A percentile compares a stretch with the other conserved stretches of the same genome.
Evolutionary conservation across 1,140 invertebrate genomes (phyloP).

Genomic region (Drosophila ercepeae): DNA sequence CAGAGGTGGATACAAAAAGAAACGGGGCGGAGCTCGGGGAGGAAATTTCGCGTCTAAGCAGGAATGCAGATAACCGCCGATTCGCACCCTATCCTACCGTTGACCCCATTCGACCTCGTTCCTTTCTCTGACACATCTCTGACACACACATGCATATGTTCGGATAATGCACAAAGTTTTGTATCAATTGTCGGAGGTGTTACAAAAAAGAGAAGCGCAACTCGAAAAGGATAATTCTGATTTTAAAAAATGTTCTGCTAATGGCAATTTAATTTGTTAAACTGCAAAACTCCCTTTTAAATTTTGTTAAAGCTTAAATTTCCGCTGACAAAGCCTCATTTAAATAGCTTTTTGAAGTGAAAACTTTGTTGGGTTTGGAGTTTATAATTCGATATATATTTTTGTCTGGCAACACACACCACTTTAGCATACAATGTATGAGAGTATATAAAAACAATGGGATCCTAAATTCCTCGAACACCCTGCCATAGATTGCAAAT

Average conservation of each 20-base stretch:
- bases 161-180: conserved; percentile 13
- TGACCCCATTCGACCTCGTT: conserved; percentile 38
- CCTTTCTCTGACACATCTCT: conserved; percentile 14
- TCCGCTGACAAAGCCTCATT: not conserved
- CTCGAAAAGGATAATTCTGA: conserved; percentile 53
- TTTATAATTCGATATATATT: not conserved
- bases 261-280: not conserved
- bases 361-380: not conserved
- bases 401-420: too few species aligned
- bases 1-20: conserved; percentile 24
- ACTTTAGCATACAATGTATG: not conserved
- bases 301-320: not conserved
- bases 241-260: not conserved
- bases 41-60: conserved; percentile 8
- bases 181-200: conserved; percentile 70
- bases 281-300: not conserved
- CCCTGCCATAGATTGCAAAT: conserved; percentile 55
- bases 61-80: conserved; percentile 31
- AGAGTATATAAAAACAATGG: conserved; percentile 35
- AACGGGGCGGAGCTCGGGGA: not conserved
- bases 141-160: conserved; percentile 1
- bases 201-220: conserved; percentile 63
- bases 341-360: not conserved
- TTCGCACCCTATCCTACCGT: conserved; percentile 1
- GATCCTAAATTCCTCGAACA: conserved; percentile 22